Percentiles rank a stretch among this genome's conserved stretches.
Evolutionary conservation across 2,888 invertebrate genomes (phyloP).

Genomic region (Pristionchus fissidentatus): DNA sequence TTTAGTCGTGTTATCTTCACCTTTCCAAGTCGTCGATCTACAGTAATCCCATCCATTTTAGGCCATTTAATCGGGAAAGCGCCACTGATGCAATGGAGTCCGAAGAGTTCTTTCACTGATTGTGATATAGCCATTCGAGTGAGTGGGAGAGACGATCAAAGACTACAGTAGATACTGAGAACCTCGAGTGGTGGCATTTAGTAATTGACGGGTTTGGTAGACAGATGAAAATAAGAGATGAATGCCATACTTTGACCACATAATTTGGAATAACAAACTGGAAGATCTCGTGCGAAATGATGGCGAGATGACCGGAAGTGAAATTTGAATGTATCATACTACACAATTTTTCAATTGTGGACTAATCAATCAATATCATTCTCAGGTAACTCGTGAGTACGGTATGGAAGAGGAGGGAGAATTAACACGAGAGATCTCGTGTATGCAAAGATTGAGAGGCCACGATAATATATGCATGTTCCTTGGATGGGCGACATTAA

Average conservation of each 20-base stretch:
- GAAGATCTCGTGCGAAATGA: no score
- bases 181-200: no score
- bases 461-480: constrained; percentile 45
- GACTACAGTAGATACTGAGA: not conserved
- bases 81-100: constrained; percentile 44
- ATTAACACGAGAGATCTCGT: constrained; percentile 39
- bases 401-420: constrained; percentile 44
- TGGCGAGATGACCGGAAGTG: no score
- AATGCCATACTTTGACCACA: no score
- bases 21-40: not conserved
- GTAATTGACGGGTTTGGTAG: no score
- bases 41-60: not conserved
- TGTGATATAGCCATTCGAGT: constrained; percentile 46
- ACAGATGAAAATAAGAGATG: no score
- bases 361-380: not conserved
- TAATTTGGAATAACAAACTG: no score
- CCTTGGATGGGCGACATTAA: constrained; percentile 38
- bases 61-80: constrained; percentile 41
- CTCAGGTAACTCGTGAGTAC: constrained; percentile 44
- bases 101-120: constrained; percentile 11
- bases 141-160: not conserved
- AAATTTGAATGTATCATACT: no score
- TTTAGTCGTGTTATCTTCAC: not conserved
- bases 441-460: constrained; percentile 41
- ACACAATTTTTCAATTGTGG: not conserved